These are phyloP conservation scores for Colistium nudipinnis DNA, from an alignment of 2,113 vertebrate genomes.

Conservation along the genomic window DNA sequence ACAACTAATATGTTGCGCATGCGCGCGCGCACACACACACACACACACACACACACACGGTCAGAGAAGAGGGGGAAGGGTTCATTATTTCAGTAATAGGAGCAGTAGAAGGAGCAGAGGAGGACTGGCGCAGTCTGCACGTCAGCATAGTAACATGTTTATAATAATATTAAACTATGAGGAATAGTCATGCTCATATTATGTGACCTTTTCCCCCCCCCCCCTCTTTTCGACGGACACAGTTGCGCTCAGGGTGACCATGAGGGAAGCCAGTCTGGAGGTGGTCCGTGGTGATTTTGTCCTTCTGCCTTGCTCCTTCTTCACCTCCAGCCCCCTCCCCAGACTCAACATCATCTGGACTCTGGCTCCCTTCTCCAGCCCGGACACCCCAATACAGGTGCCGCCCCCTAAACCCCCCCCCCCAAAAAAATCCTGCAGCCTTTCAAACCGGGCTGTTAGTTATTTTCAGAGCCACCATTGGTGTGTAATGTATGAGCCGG, in stretches of 20 bases:
- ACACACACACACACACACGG: slow-evolving; percentile 37
- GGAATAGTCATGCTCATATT: not conserved
- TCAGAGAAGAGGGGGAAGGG: slow-evolving; percentile 26
- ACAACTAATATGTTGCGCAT: slow-evolving; percentile 47
- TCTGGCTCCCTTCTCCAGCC: slow-evolving; percentile 75
- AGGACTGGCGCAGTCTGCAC: slow-evolving; percentile 6
- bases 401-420: too few species aligned
- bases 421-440: not conserved
- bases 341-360: slow-evolving; percentile 87
- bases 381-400: slow-evolving; percentile 81
- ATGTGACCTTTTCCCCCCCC: not conserved
- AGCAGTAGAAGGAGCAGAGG: slow-evolving; percentile 49
- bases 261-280: slow-evolving; percentile 76
- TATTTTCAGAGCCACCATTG: not conserved
- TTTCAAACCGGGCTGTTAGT: not conserved
- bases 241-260: slow-evolving; percentile 77
- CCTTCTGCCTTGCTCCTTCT: slow-evolving; percentile 83
- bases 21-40: slow-evolving; percentile 54
- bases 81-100: slow-evolving; percentile 73
- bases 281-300: slow-evolving; percentile 78
- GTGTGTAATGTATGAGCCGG: not conserved
- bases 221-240: not conserved
- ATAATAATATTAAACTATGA: slow-evolving; percentile 1
- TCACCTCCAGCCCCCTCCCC: slow-evolving; percentile 76
- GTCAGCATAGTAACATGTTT: slow-evolving; percentile 9